Evolutionary conservation across 1,140 invertebrate genomes (phyloP).

Genomic region (Yoshiicerus persimilis): DNA sequence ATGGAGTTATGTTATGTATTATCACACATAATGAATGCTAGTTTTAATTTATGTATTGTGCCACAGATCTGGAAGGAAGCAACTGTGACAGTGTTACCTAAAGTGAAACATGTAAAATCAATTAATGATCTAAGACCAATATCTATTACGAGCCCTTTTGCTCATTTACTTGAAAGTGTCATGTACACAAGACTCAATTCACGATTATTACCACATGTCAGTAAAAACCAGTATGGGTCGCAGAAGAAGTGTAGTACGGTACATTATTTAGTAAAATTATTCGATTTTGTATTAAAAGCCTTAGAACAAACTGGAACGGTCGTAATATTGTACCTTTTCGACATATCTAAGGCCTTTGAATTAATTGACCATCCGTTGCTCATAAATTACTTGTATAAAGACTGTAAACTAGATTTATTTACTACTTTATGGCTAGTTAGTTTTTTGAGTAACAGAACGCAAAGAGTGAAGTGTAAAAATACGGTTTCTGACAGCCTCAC

Average conservation of each 20-base stretch:
- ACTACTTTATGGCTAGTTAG: neutral
- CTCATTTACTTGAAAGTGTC: neutral
- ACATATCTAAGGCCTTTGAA: neutral
- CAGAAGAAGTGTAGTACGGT: neutral
- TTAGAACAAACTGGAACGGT: neutral
- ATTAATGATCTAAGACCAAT: neutral
- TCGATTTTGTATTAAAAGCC: neutral
- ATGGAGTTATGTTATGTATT: neutral
- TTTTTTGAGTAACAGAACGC: neutral
- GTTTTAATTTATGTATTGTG: neutral
- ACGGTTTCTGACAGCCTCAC: neutral
- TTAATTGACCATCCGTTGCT: neutral
- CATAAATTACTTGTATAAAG: neutral
- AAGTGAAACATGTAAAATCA: neutral
- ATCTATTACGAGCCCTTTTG: neutral
- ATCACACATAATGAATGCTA: neutral
- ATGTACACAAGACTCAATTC: neutral
- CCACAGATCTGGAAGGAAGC: neutral
- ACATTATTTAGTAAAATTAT: neutral
- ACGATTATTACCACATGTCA: neutral
- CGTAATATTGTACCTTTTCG: neutral
- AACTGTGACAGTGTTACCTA: neutral
- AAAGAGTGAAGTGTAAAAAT: neutral
- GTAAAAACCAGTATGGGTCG: neutral
- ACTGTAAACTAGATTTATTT: neutral